Conservation (phyloP, 2,888 invertebrate species). For the Sphaerophoria rueppellii region DNA sequence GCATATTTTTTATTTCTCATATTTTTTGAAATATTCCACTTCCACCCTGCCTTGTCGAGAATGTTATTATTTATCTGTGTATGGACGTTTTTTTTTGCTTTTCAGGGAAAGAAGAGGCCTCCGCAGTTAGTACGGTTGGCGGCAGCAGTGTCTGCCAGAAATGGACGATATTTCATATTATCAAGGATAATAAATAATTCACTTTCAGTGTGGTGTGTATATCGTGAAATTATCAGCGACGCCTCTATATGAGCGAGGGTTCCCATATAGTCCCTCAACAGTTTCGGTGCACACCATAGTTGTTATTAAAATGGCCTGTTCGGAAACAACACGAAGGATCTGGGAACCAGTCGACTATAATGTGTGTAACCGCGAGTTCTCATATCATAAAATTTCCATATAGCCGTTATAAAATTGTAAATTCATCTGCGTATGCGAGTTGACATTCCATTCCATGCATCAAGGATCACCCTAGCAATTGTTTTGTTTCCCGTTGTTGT, state of each 20-base stretch:
- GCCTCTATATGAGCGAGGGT: slow-evolving; percentile 25
- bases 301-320: neutral
- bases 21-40: slow-evolving; percentile 7
- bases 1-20: slow-evolving; percentile 20
- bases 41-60: slow-evolving; percentile 7
- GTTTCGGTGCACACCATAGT: neutral
- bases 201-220: slow-evolving; percentile 46
- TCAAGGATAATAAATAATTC: slow-evolving; percentile 69
- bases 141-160: slow-evolving; percentile 53
- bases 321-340: slow-evolving; percentile 3
- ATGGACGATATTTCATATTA: slow-evolving; percentile 61
- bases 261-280: neutral
- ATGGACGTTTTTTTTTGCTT: neutral
- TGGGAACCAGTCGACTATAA: neutral
- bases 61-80: slow-evolving; percentile 33
- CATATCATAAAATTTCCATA: slow-evolving; percentile 42
- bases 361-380: slow-evolving; percentile 7
- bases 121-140: slow-evolving; percentile 12
- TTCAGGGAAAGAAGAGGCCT: slow-evolving; percentile 3
- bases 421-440: slow-evolving; percentile 53
- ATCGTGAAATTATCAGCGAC: slow-evolving; percentile 56
- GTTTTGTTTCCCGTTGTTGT: neutral
- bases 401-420: slow-evolving; percentile 52
- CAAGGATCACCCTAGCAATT: slow-evolving; percentile 52
- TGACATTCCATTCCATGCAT: slow-evolving; percentile 63